Base-by-base conservation (phyloP, 2,888 invertebrate species). In the Euclidia mi region DNA sequence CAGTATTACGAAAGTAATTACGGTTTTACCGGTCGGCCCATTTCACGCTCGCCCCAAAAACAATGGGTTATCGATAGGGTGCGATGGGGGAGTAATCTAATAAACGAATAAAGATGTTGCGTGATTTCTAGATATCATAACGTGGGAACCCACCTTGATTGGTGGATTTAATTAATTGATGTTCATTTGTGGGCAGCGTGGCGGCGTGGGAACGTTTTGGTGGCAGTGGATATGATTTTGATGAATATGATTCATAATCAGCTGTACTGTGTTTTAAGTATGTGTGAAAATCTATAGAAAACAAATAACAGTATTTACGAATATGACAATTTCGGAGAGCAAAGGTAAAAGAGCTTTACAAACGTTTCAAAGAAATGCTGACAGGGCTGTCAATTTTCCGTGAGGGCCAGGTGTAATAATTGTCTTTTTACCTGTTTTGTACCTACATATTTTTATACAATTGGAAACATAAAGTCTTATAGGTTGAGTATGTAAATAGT, bases 71-170 rank as follows among this genome's bases (percentile, higher is more conserved):
- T 55, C 52, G 52, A 77, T 73, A 81, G 79, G 84, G 80, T 71
- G 64, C 49, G 51, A 77, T 73, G 75, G 82, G 85, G 85, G 79
- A 76, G 71, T 84, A 89, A 90, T 90, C 87, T 84, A 89, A 90
- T 89, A 88, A 88, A 84, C 77, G 85, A 85, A 91, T 94, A 87
- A 94, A 94, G 94, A 94, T 94, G 93, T 94, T 94, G 94, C 94
- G 93, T 94, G 94, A 94, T 94, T 93, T 89, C 71, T 82, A 88
- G 92, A 89, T 92, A 94, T 93, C 91, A 90, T 82, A 81, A 82
- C 82, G 90, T 91, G 91, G 92, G 92, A 93, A 93, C 85, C 75
- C 87, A 89, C 92, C 91, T 94, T 93, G 90, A 91, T 93, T 92
- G 89, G 84, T 84, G 76, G 75, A 76, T 79, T 89, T 92, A 90